Evolutionary conservation across 2,797 vertebrate genomes (phyloP).

Genomic region (Enteromius mattozi): DNA sequence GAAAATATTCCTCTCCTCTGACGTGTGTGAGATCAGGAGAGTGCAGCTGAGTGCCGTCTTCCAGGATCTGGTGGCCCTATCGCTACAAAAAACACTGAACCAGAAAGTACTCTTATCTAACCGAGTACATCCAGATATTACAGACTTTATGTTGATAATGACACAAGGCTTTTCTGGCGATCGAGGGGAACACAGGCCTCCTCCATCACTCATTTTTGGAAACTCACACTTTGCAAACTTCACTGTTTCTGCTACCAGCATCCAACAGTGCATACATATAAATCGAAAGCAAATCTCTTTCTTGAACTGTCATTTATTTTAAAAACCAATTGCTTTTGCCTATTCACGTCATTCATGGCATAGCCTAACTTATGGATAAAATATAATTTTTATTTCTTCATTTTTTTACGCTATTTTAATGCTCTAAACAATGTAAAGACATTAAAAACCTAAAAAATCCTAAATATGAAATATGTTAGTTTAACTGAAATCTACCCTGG

Average conservation of each 20-base stretch:
- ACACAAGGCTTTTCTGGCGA: constrained; percentile 45
- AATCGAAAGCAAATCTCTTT: not conserved
- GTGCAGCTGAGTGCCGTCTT: constrained; percentile 3
- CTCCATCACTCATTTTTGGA: not conserved
- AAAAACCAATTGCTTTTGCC: no score
- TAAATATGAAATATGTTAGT: not conserved
- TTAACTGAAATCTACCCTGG: constrained; percentile 8
- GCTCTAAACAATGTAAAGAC: no score
- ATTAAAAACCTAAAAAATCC: no score
- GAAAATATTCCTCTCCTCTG: constrained; percentile 39
- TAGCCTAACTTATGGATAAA: no score
- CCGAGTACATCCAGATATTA: constrained; percentile 62
- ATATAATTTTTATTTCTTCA: no score
- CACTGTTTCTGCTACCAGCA: not conserved
- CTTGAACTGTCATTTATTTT: not conserved
- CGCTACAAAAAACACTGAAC: constrained; percentile 53
- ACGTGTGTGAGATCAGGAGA: constrained; percentile 19
- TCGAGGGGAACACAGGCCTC: constrained; percentile 27
- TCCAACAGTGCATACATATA: not conserved
- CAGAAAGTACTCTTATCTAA: constrained; percentile 59
- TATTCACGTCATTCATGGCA: no score
- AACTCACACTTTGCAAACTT: not conserved
- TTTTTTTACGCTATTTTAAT: no score
- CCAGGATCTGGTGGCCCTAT: constrained; percentile 30
- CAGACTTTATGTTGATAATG: constrained; percentile 57